Base-by-base conservation (phyloP, 2,113 vertebrate species). In the Myocastor coypus region DNA sequence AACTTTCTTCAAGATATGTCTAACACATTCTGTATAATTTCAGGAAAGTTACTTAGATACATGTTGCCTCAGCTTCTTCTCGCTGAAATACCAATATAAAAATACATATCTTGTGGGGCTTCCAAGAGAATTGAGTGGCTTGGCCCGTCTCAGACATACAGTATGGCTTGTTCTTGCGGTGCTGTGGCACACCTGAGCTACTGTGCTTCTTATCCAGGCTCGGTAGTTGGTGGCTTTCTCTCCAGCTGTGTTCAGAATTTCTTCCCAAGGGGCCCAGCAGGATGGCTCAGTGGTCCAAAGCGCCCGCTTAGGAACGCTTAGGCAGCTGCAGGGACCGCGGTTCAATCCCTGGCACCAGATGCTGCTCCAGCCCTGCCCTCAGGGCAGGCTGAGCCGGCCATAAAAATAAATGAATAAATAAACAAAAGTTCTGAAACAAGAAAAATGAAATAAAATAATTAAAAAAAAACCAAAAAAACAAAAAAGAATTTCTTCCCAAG, bases 181-280 rank as follows among this genome's bases (percentile, higher is more conserved):
- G 12, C 10, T 8, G 2, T 55, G 4, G 55, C 26, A 22, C 2
- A 66, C 34, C 2, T 57, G 68, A 28, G 17, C 14, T 78, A 1
- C 50, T 83, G 4, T 52, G 46, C 12, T 61, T 81, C 6, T 61
- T 37, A 12, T 3, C 1, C 13, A 2, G 46, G 34, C 6, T 59
- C 73, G 37, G 20, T 61, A 14, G 17, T 52, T 66, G 78, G 22
- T 59, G 34, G 7, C 52, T 24, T 13, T 46, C 4, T 30, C 28
- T 75, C 82, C 80, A 40, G 82, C 10, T 11, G n/a, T 66, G 66
- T 61, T 84, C 30, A 37, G 95, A 37, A 30, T 42, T 17, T 0
- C 6, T 40, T 6, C 24, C 61, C 0, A 22, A 32, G 6, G 42
- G 78, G 6, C n/a, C n/a, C n/a, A n/a, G n/a, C n/a, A n/a, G n/a